Conservation (phyloP, 2,113 vertebrate genomes). For the Cephalopterus ornatus region DNA sequence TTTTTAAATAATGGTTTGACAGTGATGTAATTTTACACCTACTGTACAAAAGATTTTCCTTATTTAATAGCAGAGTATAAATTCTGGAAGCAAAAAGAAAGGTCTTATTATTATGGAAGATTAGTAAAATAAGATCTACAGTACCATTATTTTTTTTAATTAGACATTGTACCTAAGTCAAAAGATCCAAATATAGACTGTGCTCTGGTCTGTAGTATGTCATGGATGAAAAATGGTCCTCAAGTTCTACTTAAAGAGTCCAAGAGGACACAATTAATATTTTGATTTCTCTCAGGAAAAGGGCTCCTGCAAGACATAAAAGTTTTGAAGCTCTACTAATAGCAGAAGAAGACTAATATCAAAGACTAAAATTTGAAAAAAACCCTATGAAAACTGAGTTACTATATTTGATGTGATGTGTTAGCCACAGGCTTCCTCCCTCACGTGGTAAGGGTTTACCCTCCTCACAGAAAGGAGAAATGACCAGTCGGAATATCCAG, state of each 20-base stretch:
- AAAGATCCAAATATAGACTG: constrained; percentile 60
- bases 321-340: background rate
- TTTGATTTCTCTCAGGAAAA: constrained; percentile 1
- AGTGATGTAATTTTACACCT: constrained; percentile 30
- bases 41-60: constrained; percentile 47
- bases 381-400: background rate
- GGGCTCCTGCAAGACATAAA: background rate
- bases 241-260: background rate
- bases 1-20: constrained; percentile 34
- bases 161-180: constrained; percentile 46
- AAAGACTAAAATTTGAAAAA: background rate
- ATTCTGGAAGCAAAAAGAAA: constrained; percentile 41
- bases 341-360: background rate
- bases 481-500: constrained; percentile 10
- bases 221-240: background rate
- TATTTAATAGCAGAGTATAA: constrained; percentile 59
- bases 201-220: background rate
- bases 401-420: background rate
- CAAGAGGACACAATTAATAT: background rate
- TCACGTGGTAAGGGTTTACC: background rate
- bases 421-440: background rate
- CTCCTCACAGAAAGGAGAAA: background rate
- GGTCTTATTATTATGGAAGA: constrained; percentile 34
- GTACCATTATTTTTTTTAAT: constrained; percentile 53
- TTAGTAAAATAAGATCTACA: constrained; percentile 39